Conservation (phyloP, 2,888 invertebrate genomes). For the Polyploca ridens region DNA sequence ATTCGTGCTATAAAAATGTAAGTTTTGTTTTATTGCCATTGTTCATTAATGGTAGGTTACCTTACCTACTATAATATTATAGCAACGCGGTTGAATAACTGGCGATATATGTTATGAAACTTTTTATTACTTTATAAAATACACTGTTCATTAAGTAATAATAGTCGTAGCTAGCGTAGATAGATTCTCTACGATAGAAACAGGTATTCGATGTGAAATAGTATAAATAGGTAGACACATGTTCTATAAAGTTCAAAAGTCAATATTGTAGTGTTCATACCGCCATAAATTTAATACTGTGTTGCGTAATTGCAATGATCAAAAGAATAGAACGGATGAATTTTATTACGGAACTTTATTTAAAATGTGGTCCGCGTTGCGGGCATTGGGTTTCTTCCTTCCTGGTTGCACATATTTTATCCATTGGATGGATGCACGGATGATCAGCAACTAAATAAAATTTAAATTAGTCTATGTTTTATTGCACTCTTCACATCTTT, state of each 20-base stretch:
- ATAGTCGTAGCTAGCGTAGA: not conserved
- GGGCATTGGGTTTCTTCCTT: too few relatives aligned
- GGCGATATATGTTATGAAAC: slow-evolving; percentile 20
- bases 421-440: slow-evolving; percentile 18
- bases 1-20: slow-evolving; percentile 1
- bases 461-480: too few relatives aligned
- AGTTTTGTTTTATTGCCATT: not conserved
- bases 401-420: slow-evolving; percentile 42
- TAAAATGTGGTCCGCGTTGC: too few relatives aligned
- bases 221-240: not conserved
- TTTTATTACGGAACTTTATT: slow-evolving; percentile 55
- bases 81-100: slow-evolving; percentile 6
- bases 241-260: too few relatives aligned
- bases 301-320: slow-evolving; percentile 40
- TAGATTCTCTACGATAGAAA: not conserved
- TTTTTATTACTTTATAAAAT: not conserved
- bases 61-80: not conserved
- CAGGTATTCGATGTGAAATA: not conserved
- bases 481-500: too few relatives aligned
- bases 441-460: too few relatives aligned
- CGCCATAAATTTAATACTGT: not conserved
- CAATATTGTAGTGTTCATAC: not conserved
- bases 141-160: not conserved
- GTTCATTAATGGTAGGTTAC: not conserved
- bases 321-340: slow-evolving; percentile 47